Evolutionary conservation across 2,888 invertebrate genomes (phyloP), one percentile per base, ranked within the genome.

Genomic region (Ectemnius lituratus): DNA sequence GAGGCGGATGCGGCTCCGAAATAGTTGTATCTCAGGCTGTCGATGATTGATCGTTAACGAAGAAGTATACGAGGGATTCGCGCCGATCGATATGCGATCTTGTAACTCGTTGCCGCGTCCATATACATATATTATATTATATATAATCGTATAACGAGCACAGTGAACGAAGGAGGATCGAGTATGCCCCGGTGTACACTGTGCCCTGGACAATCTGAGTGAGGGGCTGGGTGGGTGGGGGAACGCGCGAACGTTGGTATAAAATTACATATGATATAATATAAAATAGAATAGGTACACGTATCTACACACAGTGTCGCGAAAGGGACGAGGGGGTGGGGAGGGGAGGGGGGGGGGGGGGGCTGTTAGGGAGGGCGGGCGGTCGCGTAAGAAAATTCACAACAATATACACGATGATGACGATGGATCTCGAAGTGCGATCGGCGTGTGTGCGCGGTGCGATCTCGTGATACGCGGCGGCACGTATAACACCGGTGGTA

Each of bases 321-420:
- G 52, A 52, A 52, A 52, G 16, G 52, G 52, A 13, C 8, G n/a
- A 6, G 16, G 52, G 52, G 52, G n/a, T 0, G 16, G 52, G 52
- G 52, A 1, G 37, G 1, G 5, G 37, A 16, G 52, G 52, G n/a
- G 1, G 16, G 16, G 52, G 52, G 37, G 37, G 1, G 37, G 37
- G 37, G 5, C 11, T 37, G 8, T 37, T 37, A 8, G 37, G 37
- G 37, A 37, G 52, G 52, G 52, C 16, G 52, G 16, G 16, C n/a
- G 52, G 14, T 52, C 16, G n/a, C 52, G 18, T 71, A 82, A 78
- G 74, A 82, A 85, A 81, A 82, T 78, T 82, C 81, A 82, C 80
- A 76, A 75, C 76, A 81, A 83, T 83, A 62, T 85, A 84, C 81
- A 85, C 67, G 75, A 68, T 58, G 64, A 11, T 6, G 37, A 23